phyloP scores from a whole-genome alignment of 2,113 vertebrate genomes.

The Triplophysa tibetana region DNA sequence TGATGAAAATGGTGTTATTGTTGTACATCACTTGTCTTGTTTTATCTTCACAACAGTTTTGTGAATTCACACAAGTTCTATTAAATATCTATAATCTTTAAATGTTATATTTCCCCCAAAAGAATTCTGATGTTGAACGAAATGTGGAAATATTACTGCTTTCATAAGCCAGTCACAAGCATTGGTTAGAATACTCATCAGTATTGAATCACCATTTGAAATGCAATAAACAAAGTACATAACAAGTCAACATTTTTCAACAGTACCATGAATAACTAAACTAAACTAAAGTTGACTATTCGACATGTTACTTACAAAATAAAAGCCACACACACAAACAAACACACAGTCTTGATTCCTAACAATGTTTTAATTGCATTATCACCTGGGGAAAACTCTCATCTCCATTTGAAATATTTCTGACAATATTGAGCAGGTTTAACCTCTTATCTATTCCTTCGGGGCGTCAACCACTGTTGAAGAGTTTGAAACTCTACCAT shows the following conservation, averaged over 20 bases:
- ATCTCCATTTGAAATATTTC: conserved; percentile 13
- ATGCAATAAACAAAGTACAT: neutral
- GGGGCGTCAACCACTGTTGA: conserved; percentile 1
- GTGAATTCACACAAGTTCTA: too few relatives aligned
- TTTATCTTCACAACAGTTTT: too few relatives aligned
- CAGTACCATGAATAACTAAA: neutral
- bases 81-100: neutral
- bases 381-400: conserved; percentile 15
- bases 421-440: neutral
- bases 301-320: neutral
- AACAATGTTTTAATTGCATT: conserved; percentile 15
- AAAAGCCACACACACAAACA: neutral
- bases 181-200: neutral
- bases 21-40: neutral
- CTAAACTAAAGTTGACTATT: neutral
- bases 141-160: neutral
- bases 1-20: neutral
- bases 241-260: neutral
- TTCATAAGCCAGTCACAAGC: neutral
- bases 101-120: neutral
- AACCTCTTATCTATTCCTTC: conserved; percentile 16
- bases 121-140: neutral
- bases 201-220: neutral
- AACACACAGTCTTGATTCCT: neutral
- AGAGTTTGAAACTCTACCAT: conserved; percentile 10